Percentiles rank a stretch among this genome's conserved stretches.
Conservation (phyloP, 1,140 invertebrate genomes). For the Agrypnia vestita region DNA sequence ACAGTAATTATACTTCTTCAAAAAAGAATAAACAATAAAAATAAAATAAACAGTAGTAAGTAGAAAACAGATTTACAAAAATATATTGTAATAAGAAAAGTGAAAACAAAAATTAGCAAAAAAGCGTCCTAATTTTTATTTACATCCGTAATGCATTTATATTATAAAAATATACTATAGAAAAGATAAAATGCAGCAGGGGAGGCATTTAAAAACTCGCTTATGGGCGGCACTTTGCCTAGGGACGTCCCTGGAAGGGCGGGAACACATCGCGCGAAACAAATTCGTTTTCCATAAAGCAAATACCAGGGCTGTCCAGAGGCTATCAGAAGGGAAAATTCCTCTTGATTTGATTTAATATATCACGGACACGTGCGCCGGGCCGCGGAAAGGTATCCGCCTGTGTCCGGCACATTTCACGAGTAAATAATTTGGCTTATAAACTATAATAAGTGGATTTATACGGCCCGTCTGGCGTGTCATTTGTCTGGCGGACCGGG, state of each 20-base stretch:
- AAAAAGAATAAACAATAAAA: too few species aligned
- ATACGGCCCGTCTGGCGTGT: conserved; percentile 53
- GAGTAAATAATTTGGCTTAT: conserved; percentile 60
- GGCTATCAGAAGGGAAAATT: conserved; percentile 47
- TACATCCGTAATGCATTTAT: not conserved
- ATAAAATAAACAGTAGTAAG: too few species aligned
- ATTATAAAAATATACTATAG: not conserved
- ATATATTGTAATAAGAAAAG: too few species aligned
- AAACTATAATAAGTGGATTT: conserved; percentile 61
- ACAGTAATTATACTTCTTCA: too few species aligned
- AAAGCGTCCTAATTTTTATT: too few species aligned
- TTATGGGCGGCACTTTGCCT: too few species aligned
- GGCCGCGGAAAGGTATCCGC: conserved; percentile 45
- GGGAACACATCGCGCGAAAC: conserved; percentile 22
- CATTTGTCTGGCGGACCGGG: conserved; percentile 50
- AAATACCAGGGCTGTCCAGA: conserved; percentile 7
- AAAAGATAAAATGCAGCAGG: too few species aligned
- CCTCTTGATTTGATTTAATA: conserved; percentile 52
- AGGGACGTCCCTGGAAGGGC: too few species aligned
- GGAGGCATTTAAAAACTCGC: too few species aligned
- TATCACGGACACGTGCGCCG: conserved; percentile 50
- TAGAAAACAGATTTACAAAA: too few species aligned
- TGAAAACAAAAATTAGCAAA: too few species aligned
- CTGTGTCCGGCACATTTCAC: conserved; percentile 56
- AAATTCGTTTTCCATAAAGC: conserved; percentile 40